Conservation (phyloP, 1,140 invertebrate genomes). For the Sminthurides bifidus region DNA sequence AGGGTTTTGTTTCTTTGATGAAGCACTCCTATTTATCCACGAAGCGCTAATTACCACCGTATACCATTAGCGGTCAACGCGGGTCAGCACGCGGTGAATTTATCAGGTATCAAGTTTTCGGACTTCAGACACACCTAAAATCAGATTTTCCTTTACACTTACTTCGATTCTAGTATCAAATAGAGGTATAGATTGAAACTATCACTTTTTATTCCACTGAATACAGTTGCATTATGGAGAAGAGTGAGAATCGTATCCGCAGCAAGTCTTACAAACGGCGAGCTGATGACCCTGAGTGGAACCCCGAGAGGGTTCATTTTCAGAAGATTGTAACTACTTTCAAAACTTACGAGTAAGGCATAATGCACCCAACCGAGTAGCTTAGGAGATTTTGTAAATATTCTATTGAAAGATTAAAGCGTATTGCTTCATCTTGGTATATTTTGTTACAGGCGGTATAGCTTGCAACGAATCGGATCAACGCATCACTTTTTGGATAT, state of each 20-base stretch:
- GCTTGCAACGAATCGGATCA: slow-evolving; percentile 49
- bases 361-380: background rate
- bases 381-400: background rate
- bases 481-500: slow-evolving; percentile 60
- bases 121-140: too few relatives aligned
- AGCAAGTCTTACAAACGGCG: background rate
- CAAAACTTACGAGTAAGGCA: slow-evolving; percentile 58
- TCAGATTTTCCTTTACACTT: too few relatives aligned
- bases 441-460: slow-evolving; percentile 36
- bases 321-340: slow-evolving; percentile 64
- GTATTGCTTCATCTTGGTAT: slow-evolving; percentile 4
- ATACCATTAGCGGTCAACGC: too few relatives aligned
- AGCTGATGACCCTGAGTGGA: slow-evolving; percentile 7
- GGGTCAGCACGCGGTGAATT: too few relatives aligned
- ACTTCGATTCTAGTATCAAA: too few relatives aligned
- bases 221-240: background rate
- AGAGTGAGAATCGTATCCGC: background rate
- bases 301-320: slow-evolving; percentile 62
- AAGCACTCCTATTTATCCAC: too few relatives aligned
- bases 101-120: too few relatives aligned
- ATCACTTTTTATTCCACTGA: too few relatives aligned
- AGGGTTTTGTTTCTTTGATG: too few relatives aligned
- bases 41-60: too few relatives aligned
- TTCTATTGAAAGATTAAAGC: slow-evolving; percentile 32
- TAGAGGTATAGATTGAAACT: too few relatives aligned